A percentile compares a stretch with the other conserved stretches of the same genome.
Conservation (phyloP, 2,797 vertebrate species). For the Oreonectes daqikongensis region DNA sequence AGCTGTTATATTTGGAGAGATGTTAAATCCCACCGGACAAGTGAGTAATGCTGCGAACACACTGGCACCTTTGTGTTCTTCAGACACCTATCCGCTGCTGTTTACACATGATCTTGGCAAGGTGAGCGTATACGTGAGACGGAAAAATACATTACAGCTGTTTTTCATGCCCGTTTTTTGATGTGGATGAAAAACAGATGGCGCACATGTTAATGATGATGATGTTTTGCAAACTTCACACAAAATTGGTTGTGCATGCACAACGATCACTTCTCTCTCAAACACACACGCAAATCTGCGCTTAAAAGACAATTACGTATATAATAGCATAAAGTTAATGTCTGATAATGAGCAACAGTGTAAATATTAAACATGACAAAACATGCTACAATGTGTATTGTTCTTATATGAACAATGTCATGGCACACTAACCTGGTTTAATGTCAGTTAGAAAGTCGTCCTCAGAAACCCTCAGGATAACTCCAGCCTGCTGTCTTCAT, state of each 20-base stretch:
- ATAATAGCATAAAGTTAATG: not conserved
- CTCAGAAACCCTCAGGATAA: not conserved
- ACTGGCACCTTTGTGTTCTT: constrained; percentile 64
- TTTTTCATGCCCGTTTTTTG: constrained; percentile 1
- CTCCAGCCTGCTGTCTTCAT: constrained; percentile 14
- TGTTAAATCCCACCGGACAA: constrained; percentile 8
- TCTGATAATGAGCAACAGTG: not conserved
- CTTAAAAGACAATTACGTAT: constrained; percentile 1
- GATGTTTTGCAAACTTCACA: not conserved
- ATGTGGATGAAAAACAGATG: constrained; percentile 14
- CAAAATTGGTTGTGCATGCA: not conserved
- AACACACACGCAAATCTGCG: not conserved
- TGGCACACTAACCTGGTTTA: constrained; percentile 23
- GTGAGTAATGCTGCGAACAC: constrained; percentile 63
- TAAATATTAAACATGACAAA: not conserved
- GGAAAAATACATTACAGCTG: constrained; percentile 7
- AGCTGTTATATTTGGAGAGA: constrained; percentile 29
- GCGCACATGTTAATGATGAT: not conserved
- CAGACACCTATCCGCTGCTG: not conserved
- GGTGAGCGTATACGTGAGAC: not conserved
- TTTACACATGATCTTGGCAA: constrained; percentile 30
- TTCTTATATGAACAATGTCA: not conserved
- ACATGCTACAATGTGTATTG: no score
- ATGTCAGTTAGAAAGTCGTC: not conserved
- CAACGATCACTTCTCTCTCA: constrained; percentile 7